Percentiles rank a stretch among this genome's conserved stretches.
Conservation (phyloP, 2,113 vertebrate genomes). For the Peromyscus californicus region DNA sequence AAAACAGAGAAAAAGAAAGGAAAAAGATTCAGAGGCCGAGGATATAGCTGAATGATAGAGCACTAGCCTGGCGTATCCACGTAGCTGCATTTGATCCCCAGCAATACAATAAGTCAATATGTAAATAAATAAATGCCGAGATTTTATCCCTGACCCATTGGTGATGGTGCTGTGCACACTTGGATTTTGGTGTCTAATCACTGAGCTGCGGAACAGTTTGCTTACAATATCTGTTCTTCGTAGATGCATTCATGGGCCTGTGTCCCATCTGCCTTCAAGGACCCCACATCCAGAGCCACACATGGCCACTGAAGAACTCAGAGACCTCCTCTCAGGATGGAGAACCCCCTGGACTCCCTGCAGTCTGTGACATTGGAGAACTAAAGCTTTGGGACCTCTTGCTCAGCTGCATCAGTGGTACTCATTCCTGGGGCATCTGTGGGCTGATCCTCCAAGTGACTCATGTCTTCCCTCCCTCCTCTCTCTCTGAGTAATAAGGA, state of each 20-base stretch:
- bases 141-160: not conserved
- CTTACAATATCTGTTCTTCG: too few species aligned
- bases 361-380: not conserved
- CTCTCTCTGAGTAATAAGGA: constrained; percentile 64
- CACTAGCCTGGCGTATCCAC: not conserved
- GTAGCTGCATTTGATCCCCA: not conserved
- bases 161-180: not conserved
- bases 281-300: not conserved
- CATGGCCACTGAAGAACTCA: not conserved
- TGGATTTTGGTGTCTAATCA: not conserved
- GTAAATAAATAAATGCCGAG: not conserved
- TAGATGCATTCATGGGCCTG: too few species aligned
- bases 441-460: constrained; percentile 64
- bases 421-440: constrained; percentile 57
- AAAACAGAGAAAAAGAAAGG: not conserved
- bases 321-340: not conserved
- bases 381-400: not conserved
- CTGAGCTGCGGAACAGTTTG: not conserved
- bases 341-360: not conserved
- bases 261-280: not conserved
- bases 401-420: not conserved
- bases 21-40: not conserved
- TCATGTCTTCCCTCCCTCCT: constrained; percentile 40
- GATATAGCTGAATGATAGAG: not conserved
- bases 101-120: too few species aligned